Evolutionary conservation across 2,113 vertebrate genomes (phyloP).

Genomic region (Periophthalmodon schlosseri): DNA sequence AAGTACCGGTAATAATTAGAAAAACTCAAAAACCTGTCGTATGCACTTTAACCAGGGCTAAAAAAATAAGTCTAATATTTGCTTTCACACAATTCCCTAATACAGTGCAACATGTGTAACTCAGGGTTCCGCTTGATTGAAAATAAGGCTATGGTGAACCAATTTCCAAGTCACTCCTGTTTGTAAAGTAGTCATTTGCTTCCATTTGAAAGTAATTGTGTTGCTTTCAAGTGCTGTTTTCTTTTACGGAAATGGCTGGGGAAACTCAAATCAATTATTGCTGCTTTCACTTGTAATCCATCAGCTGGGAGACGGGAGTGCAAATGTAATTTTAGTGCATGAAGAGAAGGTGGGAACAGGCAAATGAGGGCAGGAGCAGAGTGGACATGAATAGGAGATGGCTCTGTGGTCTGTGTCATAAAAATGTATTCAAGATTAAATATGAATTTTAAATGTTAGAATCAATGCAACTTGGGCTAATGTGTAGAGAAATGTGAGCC

Average conservation of each 20-base stretch:
- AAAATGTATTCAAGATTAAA: background rate
- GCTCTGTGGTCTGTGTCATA: background rate
- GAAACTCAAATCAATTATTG: slow-evolving; percentile 6
- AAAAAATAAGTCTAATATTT: background rate
- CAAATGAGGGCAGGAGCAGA: background rate
- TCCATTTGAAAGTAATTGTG: slow-evolving; percentile 5
- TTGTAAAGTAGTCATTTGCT: slow-evolving; percentile 1
- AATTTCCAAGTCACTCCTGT: background rate
- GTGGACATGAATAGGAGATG: background rate
- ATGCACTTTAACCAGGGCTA: background rate
- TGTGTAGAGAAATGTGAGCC: background rate
- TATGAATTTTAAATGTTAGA: background rate
- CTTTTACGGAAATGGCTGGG: background rate
- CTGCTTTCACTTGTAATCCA: slow-evolving; percentile 2
- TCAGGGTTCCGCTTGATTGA: background rate
- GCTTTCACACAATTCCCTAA: background rate
- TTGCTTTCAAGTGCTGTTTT: slow-evolving; percentile 6
- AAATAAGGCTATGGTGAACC: background rate
- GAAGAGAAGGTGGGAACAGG: background rate
- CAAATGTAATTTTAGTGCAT: background rate
- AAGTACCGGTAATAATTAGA: too few species aligned
- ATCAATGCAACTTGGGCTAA: background rate
- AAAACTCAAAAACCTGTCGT: too few species aligned
- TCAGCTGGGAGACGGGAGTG: background rate
- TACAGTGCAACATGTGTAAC: background rate